Percentiles rank a stretch among this genome's conserved stretches.
Evolutionary conservation across 2,113 vertebrate genomes (phyloP).

Genomic region (Eidolon helvum): DNA sequence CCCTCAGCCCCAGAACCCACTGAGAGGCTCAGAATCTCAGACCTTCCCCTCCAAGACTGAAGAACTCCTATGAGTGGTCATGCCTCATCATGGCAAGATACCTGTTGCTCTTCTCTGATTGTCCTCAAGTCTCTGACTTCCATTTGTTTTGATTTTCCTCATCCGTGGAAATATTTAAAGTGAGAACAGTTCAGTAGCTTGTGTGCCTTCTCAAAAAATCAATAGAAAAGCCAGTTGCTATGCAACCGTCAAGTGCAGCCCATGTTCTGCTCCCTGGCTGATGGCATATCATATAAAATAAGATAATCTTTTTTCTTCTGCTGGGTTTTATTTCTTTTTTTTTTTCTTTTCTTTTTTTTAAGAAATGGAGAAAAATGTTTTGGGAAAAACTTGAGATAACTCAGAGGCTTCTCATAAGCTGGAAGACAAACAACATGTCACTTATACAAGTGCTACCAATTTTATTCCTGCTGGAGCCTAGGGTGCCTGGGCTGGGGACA

Average conservation of each 20-base stretch:
- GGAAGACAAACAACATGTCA: slow-evolving; percentile 60
- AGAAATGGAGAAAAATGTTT: slow-evolving; percentile 75
- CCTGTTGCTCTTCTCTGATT: not conserved
- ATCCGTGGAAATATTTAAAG: slow-evolving; percentile 71
- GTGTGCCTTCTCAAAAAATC: slow-evolving; percentile 77
- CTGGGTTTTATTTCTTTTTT: not conserved
- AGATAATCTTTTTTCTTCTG: slow-evolving; percentile 69
- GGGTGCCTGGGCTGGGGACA: not conserved
- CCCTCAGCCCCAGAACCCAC: not conserved
- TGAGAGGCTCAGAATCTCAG: not conserved
- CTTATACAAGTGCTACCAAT: slow-evolving; percentile 53
- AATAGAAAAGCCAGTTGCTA: slow-evolving; percentile 83
- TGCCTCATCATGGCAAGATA: not conserved
- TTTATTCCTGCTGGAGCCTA: slow-evolving; percentile 24
- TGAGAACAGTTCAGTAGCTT: slow-evolving; percentile 66
- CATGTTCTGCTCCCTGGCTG: slow-evolving; percentile 75
- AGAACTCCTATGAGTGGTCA: not conserved
- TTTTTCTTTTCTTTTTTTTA: not conserved
- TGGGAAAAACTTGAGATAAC: slow-evolving; percentile 74
- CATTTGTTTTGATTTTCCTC: slow-evolving; percentile 49
- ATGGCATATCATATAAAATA: slow-evolving; percentile 80
- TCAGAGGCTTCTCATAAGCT: slow-evolving; percentile 74
- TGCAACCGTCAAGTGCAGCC: slow-evolving; percentile 79
- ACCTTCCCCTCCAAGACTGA: not conserved
- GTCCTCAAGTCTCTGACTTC: slow-evolving; percentile 46